Conservation (phyloP, 1,140 invertebrate genomes). For the Nasonia giraulti region DNA sequence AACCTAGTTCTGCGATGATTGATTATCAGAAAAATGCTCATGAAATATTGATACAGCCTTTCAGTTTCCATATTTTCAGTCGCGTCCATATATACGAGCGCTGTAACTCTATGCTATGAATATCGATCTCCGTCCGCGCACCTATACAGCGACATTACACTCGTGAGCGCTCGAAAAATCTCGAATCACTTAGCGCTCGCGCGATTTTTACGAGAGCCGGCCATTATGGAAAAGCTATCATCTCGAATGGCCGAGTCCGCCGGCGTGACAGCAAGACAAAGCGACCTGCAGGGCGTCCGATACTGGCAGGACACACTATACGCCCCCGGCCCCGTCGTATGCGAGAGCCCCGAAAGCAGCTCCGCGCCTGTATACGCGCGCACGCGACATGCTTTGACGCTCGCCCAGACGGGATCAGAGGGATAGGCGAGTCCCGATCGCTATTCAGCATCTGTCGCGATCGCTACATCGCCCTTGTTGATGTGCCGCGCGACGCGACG, state of each 20-base stretch:
- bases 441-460: constrained; percentile 36
- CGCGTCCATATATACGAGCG: background rate
- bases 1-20: background rate
- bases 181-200: background rate
- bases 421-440: background rate
- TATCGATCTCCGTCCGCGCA: background rate
- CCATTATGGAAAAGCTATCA: no score
- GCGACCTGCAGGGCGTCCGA: no score
- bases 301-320: background rate
- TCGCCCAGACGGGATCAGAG: background rate
- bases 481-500: background rate
- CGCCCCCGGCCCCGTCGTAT: background rate
- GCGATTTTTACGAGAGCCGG: no score
- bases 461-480: background rate
- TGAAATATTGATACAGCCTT: no score
- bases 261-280: no score
- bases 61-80: background rate
- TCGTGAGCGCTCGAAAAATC: background rate
- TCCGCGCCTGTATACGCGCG: background rate
- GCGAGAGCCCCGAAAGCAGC: background rate
- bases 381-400: no score
- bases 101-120: no score
- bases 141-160: background rate
- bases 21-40: background rate
- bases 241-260: background rate